Base-by-base conservation (phyloP, 2,888 invertebrate species). In the Ecdyonurus torrentis region DNA sequence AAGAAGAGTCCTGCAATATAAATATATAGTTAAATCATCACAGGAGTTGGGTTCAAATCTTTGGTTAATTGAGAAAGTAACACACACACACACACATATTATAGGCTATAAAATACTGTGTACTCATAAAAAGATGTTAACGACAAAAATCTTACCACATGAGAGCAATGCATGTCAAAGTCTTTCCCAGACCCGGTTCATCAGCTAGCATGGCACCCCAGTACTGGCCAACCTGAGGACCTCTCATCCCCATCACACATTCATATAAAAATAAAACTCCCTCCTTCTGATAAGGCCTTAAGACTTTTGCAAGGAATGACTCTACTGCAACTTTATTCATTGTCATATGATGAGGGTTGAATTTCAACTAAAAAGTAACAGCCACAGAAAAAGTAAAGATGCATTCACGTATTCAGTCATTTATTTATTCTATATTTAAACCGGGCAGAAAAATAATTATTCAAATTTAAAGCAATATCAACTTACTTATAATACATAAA, bases 161-260 rank as follows among this genome's bases (percentile, higher is more conserved):
- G 2, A 84, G 71, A 18, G 83, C 72, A 63, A 87, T 83, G 66
- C 83, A 83, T 70, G 86, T 85, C 20, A 86, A 72, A 1, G 85
- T 85, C 74, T 86, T 86, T 10, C 86, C 86, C 19, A 86, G 75
- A 1, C 85, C 85, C 86, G 86, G 86, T 72, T 85, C 85, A 75
- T 86, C 86, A 65, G 85, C 86, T 23, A 86, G 72, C 68, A 86
- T 84, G 23, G 81, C 83, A 15, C 86, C 86, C 65, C 71, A 72
- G 65, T 71, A 72, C 19, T 63, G 63, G 19, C 63, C 58, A 7
- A 55, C 22, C 10, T 61, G 20, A 5, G 37, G 53, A 23, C 59
- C 59, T 58, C 72, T 73, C 66, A 77, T 74, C 10, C 83, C 84
- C 77, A 81, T 77, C 2, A 85, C 72, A 69, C 84, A 83, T 70